Evolutionary conservation across 2,113 vertebrate species (phyloP).

Genomic region (Cavia porcellus): DNA sequence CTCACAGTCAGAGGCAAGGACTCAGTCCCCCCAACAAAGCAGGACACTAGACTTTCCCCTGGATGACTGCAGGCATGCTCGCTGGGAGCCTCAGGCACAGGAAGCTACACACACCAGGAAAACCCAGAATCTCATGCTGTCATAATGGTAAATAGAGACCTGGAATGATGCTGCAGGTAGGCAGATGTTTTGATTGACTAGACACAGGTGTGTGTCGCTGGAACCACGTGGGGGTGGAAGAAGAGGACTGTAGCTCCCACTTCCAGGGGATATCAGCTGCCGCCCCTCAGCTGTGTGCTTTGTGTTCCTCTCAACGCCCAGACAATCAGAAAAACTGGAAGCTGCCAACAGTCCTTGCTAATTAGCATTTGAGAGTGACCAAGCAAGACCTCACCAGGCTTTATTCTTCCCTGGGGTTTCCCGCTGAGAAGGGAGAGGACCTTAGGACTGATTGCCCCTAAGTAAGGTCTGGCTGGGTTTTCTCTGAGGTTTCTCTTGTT

Average conservation of each 20-base stretch:
- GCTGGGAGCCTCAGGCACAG: not conserved
- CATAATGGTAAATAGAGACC: slow-evolving; percentile 67
- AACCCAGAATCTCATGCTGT: not conserved
- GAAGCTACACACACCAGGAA: not conserved
- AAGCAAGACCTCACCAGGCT: slow-evolving; percentile 26
- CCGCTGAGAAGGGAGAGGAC: not conserved
- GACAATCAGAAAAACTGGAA: not conserved
- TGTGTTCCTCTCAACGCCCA: not conserved
- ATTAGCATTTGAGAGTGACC: slow-evolving; percentile 65
- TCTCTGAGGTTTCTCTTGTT: not conserved
- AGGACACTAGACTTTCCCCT: slow-evolving; percentile 15
- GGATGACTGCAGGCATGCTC: not conserved
- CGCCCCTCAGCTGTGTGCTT: not conserved
- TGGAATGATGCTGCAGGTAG: slow-evolving; percentile 35
- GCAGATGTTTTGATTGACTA: slow-evolving; percentile 71
- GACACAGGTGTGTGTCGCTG: slow-evolving; percentile 58
- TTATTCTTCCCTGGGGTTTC: slow-evolving; percentile 18
- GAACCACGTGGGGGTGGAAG: not conserved
- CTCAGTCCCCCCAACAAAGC: not conserved
- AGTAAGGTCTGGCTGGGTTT: slow-evolving; percentile 11
- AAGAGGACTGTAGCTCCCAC: not conserved
- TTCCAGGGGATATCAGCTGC: slow-evolving; percentile 29
- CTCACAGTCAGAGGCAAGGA: not conserved
- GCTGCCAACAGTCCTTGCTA: not conserved
- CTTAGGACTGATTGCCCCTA: not conserved